Conservation (phyloP, 2,113 vertebrate genomes). For the Chionodraco myersi region DNA sequence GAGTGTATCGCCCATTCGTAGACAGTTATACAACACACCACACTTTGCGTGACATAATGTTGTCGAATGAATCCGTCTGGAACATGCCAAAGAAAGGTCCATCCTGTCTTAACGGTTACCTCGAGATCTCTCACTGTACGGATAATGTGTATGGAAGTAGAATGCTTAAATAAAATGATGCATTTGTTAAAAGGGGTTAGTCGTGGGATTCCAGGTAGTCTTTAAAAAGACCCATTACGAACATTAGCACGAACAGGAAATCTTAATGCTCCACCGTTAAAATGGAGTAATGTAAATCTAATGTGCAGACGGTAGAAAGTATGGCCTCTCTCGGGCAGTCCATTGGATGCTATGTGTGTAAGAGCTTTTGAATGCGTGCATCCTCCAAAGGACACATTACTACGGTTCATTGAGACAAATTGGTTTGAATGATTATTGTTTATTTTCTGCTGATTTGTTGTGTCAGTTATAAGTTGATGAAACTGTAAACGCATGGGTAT, state of each 20-base stretch:
- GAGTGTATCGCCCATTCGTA: constrained; percentile 13
- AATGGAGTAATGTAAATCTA: not conserved
- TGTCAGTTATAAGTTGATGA: not conserved
- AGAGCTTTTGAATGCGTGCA: not conserved
- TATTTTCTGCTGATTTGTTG: not conserved
- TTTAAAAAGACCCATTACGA: not conserved
- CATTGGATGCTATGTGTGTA: constrained; percentile 19
- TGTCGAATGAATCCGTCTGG: not conserved
- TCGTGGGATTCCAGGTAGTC: not conserved
- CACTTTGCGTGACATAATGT: not conserved
- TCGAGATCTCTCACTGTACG: no score
- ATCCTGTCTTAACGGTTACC: no score
- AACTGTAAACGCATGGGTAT: not conserved
- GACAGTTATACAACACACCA: not conserved
- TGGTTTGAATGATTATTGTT: not conserved
- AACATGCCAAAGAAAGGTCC: no score
- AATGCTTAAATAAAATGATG: not conserved
- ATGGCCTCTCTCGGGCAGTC: not conserved
- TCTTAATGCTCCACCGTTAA: not conserved
- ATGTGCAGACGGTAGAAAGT: not conserved
- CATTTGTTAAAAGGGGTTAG: not conserved
- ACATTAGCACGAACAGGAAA: not conserved
- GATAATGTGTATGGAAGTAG: not conserved
- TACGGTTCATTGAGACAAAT: not conserved
- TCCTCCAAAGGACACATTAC: not conserved